A percentile compares a stretch with the other conserved stretches of the same genome.
These are phyloP conservation scores for Autographa pulchrina DNA, from an alignment of 2,888 invertebrate genomes.

Conservation along the genomic window DNA sequence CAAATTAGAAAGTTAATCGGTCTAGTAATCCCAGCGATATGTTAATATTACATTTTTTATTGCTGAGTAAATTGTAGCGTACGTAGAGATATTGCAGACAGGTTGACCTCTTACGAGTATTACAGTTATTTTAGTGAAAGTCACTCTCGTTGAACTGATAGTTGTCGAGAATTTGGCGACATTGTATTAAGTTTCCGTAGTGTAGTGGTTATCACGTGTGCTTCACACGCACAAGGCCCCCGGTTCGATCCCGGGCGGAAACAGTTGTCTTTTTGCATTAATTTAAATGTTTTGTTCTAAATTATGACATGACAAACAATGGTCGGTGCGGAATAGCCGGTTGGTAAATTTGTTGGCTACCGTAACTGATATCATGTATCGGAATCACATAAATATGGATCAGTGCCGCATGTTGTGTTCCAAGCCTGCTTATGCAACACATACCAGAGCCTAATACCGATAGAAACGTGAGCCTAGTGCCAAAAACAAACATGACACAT, in stretches of 20 bases:
- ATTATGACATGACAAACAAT: slow-evolving; percentile 3
- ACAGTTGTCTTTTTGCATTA: slow-evolving; percentile 70
- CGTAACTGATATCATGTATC: slow-evolving; percentile 49
- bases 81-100: background rate
- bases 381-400: slow-evolving; percentile 65
- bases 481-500: slow-evolving; percentile 5
- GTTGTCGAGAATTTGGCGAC: background rate
- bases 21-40: no score
- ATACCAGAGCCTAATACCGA: slow-evolving; percentile 39
- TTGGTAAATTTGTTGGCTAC: slow-evolving; percentile 17
- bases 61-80: background rate
- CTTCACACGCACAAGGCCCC: slow-evolving; percentile 94
- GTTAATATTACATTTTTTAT: background rate
- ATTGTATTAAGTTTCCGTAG: slow-evolving; percentile 89
- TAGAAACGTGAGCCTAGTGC: background rate
- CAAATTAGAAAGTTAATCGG: no score
- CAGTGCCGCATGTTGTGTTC: slow-evolving; percentile 23
- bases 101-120: no score
- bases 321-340: slow-evolving; percentile 5
- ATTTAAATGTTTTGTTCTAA: background rate
- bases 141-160: background rate
- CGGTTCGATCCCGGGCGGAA: slow-evolving; percentile 93
- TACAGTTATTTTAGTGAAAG: background rate
- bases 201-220: slow-evolving; percentile 95
- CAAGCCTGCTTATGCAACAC: slow-evolving; percentile 28